Conservation (phyloP, 2,797 vertebrate species). For the Myotis findleyi region DNA sequence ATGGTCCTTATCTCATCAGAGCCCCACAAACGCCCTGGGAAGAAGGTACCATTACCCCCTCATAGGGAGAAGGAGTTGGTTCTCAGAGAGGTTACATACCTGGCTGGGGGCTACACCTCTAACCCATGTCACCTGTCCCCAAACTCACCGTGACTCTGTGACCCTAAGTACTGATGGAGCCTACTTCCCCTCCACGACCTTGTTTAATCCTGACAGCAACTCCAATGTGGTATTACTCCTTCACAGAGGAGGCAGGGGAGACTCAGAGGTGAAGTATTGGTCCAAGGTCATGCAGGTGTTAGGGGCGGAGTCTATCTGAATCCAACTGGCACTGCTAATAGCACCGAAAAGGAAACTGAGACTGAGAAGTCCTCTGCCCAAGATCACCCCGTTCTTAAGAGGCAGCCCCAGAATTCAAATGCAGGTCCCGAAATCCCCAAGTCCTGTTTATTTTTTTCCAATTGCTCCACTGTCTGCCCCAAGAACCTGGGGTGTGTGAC, state of each 20-base stretch:
- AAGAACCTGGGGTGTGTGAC: not conserved
- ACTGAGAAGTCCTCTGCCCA: not conserved
- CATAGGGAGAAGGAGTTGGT: not conserved
- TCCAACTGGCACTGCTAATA: not conserved
- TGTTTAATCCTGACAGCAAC: not conserved
- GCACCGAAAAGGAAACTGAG: not conserved
- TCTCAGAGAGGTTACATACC: not conserved
- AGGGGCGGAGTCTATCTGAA: not conserved
- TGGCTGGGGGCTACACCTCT: not conserved
- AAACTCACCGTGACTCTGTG: not conserved
- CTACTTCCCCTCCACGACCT: not conserved
- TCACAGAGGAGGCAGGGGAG: not conserved
- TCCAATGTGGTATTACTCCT: not conserved
- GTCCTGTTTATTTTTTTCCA: not conserved
- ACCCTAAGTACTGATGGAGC: not conserved
- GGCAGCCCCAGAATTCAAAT: slow-evolving; percentile 1
- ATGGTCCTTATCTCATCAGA: not conserved
- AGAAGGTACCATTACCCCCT: not conserved
- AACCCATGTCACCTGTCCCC: not conserved
- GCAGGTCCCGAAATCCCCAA: not conserved
- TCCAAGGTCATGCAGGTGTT: not conserved
- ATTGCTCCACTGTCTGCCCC: not conserved
- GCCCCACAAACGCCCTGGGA: not conserved
- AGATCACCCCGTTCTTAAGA: not conserved
- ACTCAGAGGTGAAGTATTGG: not conserved